phyloP scores from a whole-genome alignment of 1,140 invertebrate genomes.

The Metaphire vulgaris region DNA sequence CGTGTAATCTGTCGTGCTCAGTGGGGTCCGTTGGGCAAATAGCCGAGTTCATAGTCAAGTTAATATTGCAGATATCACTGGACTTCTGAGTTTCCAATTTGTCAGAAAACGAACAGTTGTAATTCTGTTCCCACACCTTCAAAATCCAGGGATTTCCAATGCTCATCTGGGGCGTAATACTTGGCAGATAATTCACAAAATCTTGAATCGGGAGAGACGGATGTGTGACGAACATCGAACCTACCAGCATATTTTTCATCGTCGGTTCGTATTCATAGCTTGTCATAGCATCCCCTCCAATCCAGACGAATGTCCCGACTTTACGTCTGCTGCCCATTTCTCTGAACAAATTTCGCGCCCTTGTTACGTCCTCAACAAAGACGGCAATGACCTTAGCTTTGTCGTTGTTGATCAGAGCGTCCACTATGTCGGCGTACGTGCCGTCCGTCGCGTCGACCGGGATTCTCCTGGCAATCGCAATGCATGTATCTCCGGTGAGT shows the following conservation, averaged over 20 bases:
- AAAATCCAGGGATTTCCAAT: neutral
- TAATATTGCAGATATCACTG: neutral
- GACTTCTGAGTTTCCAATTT: neutral
- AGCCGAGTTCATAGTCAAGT: neutral
- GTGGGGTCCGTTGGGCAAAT: neutral
- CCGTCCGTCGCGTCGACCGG: neutral
- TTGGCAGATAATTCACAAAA: neutral
- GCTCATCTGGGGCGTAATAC: neutral
- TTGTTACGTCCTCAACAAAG: neutral
- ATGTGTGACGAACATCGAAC: neutral
- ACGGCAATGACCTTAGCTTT: neutral
- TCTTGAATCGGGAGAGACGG: neutral
- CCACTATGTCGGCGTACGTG: neutral
- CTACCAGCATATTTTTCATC: neutral
- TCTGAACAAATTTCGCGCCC: neutral
- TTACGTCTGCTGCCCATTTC: neutral
- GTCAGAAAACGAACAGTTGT: neutral
- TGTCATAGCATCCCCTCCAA: conserved; percentile 8
- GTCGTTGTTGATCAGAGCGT: neutral
- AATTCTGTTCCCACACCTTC: neutral
- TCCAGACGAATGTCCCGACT: conserved; percentile 13
- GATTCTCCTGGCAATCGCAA: neutral
- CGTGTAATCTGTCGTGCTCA: neutral
- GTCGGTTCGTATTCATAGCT: neutral
- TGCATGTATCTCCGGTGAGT: neutral